Base-by-base conservation (phyloP, 2,888 invertebrate genomes). In the Hofmannophila pseudospretella region DNA sequence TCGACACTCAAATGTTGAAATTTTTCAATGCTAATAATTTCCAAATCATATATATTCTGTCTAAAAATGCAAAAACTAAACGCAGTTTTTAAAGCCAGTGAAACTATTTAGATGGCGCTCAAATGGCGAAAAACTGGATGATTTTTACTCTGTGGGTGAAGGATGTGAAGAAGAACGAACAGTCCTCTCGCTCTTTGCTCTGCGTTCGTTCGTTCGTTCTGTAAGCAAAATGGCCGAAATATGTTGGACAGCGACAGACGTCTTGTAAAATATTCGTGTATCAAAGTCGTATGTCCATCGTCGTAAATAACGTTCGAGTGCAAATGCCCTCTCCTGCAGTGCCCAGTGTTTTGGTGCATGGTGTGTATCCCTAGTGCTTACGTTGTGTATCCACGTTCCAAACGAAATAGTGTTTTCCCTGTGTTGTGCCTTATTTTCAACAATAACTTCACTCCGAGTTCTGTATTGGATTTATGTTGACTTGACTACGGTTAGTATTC, bases 381-480 rank as follows among this genome's bases (percentile, higher is more conserved):
- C 54, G 40, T 62, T 67, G 67, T 67, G 67, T 54, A 55, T 49
- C 45, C 49, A 63, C 47, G 52, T 58, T 51, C 19, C 54, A 63
- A 61, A 49, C 54, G 51, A 49, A 65, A 64, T 68, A 55, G 74
- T 78, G 81, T 69, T 66, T 64, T 66, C 63, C 34, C 55, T 59
- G 75, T 82, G 81, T 82, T 78, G 76, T 78, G 74, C 52, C 72
- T 74, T 82, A 82, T 85, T 82, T 81, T 79, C 66, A 55, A 58
- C 61, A 66, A 71, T 71, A 74, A 65, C 66, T 64, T 67, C 58
- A 54, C 51, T 55, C 66, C 67, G 70, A 60, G 61, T 59, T 67
- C 60, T 69, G 63, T 76, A 74, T 84, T 80, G 85, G 85, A 84
- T 85, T 80, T 82, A 85, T 85, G 85, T 76, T 72, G 72, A 71